phyloP scores from a whole-genome alignment of 1,140 invertebrate species.

The Cryptotermes secundus region DNA sequence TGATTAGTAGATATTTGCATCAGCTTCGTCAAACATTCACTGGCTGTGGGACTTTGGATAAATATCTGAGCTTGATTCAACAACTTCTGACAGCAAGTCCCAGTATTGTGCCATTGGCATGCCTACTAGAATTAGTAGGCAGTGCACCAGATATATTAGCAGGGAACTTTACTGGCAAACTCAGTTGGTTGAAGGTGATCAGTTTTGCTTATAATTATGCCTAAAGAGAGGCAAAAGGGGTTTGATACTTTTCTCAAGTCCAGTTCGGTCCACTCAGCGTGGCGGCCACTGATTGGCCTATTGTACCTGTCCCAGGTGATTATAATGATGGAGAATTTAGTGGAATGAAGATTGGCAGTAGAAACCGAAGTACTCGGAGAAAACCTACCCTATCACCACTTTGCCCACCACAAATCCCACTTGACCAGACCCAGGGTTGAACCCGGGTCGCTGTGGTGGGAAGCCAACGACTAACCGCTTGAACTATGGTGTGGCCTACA shows the following conservation, averaged over 20 bases:
- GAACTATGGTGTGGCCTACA: too few species aligned
- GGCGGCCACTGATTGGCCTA: too few species aligned
- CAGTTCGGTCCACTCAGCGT: too few species aligned
- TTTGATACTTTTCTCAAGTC: background rate
- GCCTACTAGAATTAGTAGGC: slow-evolving; percentile 72
- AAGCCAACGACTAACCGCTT: too few species aligned
- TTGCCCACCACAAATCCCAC: too few species aligned
- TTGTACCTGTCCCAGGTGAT: too few species aligned
- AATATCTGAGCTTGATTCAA: slow-evolving; percentile 66
- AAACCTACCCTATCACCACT: too few species aligned
- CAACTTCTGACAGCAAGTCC: slow-evolving; percentile 60
- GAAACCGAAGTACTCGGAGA: too few species aligned
- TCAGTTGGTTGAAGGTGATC: slow-evolving; percentile 54
- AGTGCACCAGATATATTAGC: slow-evolving; percentile 63
- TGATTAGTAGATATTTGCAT: slow-evolving; percentile 58
- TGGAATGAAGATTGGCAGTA: too few species aligned
- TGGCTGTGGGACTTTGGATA: slow-evolving; percentile 52
- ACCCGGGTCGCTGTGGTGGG: too few species aligned
- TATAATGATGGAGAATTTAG: too few species aligned
- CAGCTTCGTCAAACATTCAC: slow-evolving; percentile 51
- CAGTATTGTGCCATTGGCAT: slow-evolving; percentile 65
- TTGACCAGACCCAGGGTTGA: too few species aligned
- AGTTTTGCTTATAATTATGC: background rate
- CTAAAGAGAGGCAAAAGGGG: background rate
- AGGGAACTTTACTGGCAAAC: slow-evolving; percentile 54